These are phyloP conservation scores for Drosophila tristis DNA, from an alignment of 1,140 invertebrate genomes.

Conservation along the genomic window DNA sequence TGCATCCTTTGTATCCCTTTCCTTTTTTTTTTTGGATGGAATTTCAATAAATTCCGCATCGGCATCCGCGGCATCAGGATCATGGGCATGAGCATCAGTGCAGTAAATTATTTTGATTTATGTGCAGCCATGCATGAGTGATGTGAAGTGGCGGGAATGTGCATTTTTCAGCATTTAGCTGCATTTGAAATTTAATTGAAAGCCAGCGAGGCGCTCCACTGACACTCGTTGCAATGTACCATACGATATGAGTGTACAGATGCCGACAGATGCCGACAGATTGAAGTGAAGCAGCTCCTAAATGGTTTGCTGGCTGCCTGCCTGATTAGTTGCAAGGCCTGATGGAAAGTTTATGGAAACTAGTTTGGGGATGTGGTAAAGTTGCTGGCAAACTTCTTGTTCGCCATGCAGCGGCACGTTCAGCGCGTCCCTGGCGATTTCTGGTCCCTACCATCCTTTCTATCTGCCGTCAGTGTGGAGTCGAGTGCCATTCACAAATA, in stretches of 20 bases:
- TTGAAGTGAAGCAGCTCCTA: conserved; percentile 21
- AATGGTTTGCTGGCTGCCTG: conserved; percentile 13
- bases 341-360: conserved; percentile 34
- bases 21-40: conserved; percentile 31
- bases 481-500: conserved; percentile 74
- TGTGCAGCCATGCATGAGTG: conserved; percentile 46
- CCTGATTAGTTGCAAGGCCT: conserved; percentile 51
- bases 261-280: not conserved
- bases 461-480: conserved; percentile 36
- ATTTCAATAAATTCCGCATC: conserved; percentile 55
- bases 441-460: conserved; percentile 16
- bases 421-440: conserved; percentile 1
- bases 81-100: not conserved
- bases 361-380: conserved; percentile 3
- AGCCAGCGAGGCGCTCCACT: not conserved
- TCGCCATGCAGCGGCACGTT: conserved; percentile 58
- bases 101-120: conserved; percentile 78
- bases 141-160: conserved; percentile 33
- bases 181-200: conserved; percentile 53
- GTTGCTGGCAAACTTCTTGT: conserved; percentile 19
- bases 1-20: conserved; percentile 4
- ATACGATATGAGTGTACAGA: not conserved
- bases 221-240: not conserved
- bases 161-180: conserved; percentile 7
- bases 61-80: no score